Conservation (phyloP, 2,888 invertebrate species). For the Hybos culiciformis region DNA sequence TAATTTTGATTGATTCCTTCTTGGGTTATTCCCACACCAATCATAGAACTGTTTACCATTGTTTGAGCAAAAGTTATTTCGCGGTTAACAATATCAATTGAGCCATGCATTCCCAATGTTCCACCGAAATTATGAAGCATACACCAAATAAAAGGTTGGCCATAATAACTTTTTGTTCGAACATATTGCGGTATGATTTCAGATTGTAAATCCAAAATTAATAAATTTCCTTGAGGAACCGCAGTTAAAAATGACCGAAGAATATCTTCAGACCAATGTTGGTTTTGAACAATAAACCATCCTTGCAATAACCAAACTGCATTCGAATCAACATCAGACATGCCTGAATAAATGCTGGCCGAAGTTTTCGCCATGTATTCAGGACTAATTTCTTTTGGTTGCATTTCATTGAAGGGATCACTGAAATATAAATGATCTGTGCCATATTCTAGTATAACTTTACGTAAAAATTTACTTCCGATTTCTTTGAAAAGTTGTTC, state of each 20-base stretch:
- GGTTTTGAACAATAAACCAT: constrained; percentile 65
- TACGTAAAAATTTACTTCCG: constrained; percentile 55
- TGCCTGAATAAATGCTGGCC: constrained; percentile 51
- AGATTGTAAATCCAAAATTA: constrained; percentile 78
- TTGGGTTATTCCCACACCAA: constrained; percentile 82
- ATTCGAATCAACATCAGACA: constrained; percentile 53
- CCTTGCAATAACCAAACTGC: constrained; percentile 86
- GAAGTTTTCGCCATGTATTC: constrained; percentile 52
- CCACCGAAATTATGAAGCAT: constrained; percentile 96
- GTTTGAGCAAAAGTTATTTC: constrained; percentile 32
- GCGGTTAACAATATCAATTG: constrained; percentile 53
- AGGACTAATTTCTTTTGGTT: constrained; percentile 47
- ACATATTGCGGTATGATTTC: constrained; percentile 73
- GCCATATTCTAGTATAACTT: constrained; percentile 56
- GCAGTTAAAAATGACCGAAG: constrained; percentile 63
- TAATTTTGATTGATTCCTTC: constrained; percentile 96
- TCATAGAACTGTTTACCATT: constrained; percentile 58
- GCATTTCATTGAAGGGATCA: constrained; percentile 89
- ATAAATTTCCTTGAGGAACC: constrained; percentile 64
- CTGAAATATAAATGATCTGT: constrained; percentile 74
- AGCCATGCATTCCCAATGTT: constrained; percentile 83
- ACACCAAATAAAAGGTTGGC: constrained; percentile 93
- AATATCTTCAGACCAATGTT: constrained; percentile 49
- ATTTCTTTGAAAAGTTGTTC: no score
- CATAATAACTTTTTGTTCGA: constrained; percentile 66